Evolutionary conservation across 2,113 vertebrate genomes (phyloP).

Genomic region (Chaetorhynchus papuensis): DNA sequence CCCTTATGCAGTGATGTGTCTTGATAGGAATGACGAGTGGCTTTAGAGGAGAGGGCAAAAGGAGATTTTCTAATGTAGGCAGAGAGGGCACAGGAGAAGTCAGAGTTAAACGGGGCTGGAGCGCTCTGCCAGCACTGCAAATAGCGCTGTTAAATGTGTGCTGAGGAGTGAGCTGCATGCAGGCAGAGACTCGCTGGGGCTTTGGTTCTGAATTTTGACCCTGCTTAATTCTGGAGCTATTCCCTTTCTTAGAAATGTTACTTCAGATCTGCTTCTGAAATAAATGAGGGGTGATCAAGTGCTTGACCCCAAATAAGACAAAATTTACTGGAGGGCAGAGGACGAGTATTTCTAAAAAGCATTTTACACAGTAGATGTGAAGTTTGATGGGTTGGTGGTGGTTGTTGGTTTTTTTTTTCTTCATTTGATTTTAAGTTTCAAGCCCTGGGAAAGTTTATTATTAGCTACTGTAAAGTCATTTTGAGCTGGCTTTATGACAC

Average conservation of each 20-base stretch:
- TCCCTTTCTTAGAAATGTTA: background rate
- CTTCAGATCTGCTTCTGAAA: background rate
- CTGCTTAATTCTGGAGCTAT: background rate
- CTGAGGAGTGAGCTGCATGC: background rate
- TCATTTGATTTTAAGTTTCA: background rate
- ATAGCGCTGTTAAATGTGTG: background rate
- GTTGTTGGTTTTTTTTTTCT: background rate
- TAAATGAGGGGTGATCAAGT: background rate
- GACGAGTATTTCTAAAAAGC: background rate
- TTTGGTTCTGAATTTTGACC: background rate
- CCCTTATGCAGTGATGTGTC: background rate
- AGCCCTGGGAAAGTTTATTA: conserved; percentile 1
- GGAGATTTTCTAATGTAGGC: background rate
- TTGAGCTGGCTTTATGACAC: conserved; percentile 26
- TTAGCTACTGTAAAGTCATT: conserved; percentile 13
- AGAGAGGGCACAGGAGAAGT: background rate
- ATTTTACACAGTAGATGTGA: background rate
- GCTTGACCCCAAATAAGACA: background rate
- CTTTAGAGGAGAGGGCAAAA: background rate
- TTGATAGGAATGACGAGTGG: background rate
- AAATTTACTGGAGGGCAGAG: background rate
- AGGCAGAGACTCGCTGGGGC: background rate
- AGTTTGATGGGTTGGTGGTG: background rate
- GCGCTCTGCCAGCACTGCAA: background rate
- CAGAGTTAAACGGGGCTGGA: background rate